Evolutionary conservation across 2,113 vertebrate species (phyloP).

Genomic region (Ranitomeya imitator): DNA sequence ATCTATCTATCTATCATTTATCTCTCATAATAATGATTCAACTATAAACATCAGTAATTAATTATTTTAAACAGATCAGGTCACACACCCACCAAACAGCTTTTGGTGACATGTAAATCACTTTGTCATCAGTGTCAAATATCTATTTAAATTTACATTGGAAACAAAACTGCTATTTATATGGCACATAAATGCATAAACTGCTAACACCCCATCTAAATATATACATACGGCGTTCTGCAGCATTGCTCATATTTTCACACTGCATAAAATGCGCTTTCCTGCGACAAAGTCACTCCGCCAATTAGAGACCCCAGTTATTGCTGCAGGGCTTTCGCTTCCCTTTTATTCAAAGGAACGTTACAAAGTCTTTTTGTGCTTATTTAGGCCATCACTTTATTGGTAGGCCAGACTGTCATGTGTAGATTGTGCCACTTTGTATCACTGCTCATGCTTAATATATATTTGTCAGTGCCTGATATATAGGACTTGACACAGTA

Average conservation of each 20-base stretch:
- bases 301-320: neutral
- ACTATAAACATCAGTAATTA: too few relatives aligned
- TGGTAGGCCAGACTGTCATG: neutral
- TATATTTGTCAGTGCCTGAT: conserved; percentile 21
- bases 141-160: too few relatives aligned
- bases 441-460: neutral
- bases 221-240: neutral
- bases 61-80: too few relatives aligned
- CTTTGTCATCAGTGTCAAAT: too few relatives aligned
- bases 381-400: conserved; percentile 21
- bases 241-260: neutral
- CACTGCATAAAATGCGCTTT: neutral
- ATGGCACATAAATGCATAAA: too few relatives aligned
- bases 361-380: conserved; percentile 10
- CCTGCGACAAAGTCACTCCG: neutral
- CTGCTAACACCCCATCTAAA: too few relatives aligned
- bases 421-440: neutral
- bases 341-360: neutral
- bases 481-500: conserved; percentile 38
- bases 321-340: neutral
- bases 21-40: too few relatives aligned
- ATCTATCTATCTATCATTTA: too few relatives aligned
- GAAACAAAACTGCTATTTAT: too few relatives aligned
- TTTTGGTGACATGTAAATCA: too few relatives aligned
- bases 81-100: too few relatives aligned